Percentiles rank a stretch among this genome's conserved stretches.
Conservation (phyloP, 2,888 invertebrate species). For the Xylota segnis region DNA sequence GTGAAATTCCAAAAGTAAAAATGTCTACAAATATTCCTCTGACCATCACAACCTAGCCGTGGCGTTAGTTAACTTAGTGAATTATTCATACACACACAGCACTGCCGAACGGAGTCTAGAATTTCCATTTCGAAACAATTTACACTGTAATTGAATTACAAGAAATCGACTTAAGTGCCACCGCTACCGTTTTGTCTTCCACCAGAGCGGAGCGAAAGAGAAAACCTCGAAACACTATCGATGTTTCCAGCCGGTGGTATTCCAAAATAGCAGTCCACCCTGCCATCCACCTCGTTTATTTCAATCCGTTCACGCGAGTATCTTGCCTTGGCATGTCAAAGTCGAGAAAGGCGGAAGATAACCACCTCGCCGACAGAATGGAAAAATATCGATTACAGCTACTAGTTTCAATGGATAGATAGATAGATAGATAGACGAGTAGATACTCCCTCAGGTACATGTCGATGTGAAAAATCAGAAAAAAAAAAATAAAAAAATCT, state of each 20-base stretch:
- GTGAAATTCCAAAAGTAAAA: background rate
- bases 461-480: background rate
- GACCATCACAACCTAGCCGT: background rate
- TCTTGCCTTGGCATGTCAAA: slow-evolving; percentile 36
- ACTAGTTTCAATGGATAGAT: slow-evolving; percentile 29
- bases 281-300: slow-evolving; percentile 18
- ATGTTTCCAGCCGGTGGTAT: slow-evolving; percentile 6
- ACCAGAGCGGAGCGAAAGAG: background rate
- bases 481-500: background rate
- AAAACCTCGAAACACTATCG: slow-evolving; percentile 22
- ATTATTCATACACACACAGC: slow-evolving; percentile 21
- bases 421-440: slow-evolving; percentile 23
- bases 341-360: slow-evolving; percentile 42
- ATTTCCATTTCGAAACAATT: slow-evolving; percentile 35
- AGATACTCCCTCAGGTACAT: slow-evolving; percentile 33
- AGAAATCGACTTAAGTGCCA: slow-evolving; percentile 40
- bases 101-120: background rate
- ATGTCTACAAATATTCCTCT: background rate
- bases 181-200: slow-evolving; percentile 16
- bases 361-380: slow-evolving; percentile 40
- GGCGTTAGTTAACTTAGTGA: slow-evolving; percentile 1
- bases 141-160: slow-evolving; percentile 49
- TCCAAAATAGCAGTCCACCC: background rate
- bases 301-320: slow-evolving; percentile 54
- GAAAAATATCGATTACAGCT: slow-evolving; percentile 51